Conservation (phyloP, 2,888 invertebrate genomes). For the Ptilodon capucinus region DNA sequence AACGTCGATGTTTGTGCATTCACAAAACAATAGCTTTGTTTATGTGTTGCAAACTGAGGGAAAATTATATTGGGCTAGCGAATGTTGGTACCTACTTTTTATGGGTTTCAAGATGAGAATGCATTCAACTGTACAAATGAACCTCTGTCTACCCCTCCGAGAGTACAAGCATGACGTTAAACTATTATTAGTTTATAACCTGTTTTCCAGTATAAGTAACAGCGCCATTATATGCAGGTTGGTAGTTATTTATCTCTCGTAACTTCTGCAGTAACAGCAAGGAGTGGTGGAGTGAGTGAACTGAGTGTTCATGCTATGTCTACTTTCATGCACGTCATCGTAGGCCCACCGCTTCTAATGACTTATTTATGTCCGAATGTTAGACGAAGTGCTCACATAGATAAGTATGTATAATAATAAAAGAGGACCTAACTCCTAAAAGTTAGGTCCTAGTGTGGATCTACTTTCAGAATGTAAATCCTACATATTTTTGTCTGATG, state of each 20-base stretch:
- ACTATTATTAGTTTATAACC: no score
- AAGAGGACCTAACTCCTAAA: no score
- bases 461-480: no score
- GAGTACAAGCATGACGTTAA: no score
- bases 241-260: background rate
- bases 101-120: slow-evolving; percentile 10
- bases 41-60: slow-evolving; percentile 16
- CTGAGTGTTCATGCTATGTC: slow-evolving; percentile 26
- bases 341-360: slow-evolving; percentile 20
- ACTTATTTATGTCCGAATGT: background rate
- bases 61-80: slow-evolving; percentile 9
- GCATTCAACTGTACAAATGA: background rate
- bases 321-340: slow-evolving; percentile 34
- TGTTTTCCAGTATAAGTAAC: no score
- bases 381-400: background rate
- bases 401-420: no score
- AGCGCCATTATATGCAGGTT: background rate
- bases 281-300: no score
- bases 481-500: no score
- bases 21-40: slow-evolving; percentile 39
- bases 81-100: no score
- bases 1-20: slow-evolving; percentile 27
- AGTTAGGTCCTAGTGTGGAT: no score
- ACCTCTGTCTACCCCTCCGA: no score
- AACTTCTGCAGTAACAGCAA: background rate